phyloP scores from a whole-genome alignment of 1,140 invertebrate genomes.

The Goniozus legneri region DNA sequence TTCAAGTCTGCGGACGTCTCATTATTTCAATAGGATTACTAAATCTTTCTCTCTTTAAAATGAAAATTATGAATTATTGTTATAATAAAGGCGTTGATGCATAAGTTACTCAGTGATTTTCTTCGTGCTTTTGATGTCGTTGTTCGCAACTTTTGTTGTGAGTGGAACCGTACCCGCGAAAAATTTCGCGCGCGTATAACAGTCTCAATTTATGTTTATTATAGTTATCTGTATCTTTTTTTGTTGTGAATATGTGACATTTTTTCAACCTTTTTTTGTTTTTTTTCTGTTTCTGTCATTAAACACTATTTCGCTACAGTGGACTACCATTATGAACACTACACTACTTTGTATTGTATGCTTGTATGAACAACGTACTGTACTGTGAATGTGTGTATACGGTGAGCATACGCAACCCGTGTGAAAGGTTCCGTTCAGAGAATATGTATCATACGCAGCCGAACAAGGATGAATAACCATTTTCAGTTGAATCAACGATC shows the following conservation, averaged over 20 bases:
- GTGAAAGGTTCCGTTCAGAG: constrained; percentile 27
- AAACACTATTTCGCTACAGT: constrained; percentile 51
- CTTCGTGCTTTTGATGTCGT: too few relatives aligned
- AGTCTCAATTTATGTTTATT: constrained; percentile 20
- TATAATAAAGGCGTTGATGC: too few relatives aligned
- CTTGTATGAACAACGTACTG: constrained; percentile 37
- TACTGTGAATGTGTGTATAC: constrained; percentile 33
- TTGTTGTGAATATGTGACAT: constrained; percentile 32
- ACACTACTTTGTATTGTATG: constrained; percentile 49
- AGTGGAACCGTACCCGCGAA: not conserved
- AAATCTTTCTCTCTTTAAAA: too few relatives aligned
- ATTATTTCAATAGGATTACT: too few relatives aligned
- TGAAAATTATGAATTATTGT: too few relatives aligned
- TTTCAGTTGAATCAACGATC: too few relatives aligned
- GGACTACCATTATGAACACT: constrained; percentile 49
- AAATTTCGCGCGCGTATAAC: not conserved
- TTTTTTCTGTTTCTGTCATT: constrained; percentile 30
- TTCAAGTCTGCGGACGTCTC: too few relatives aligned
- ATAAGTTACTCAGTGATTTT: too few relatives aligned
- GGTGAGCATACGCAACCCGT: constrained; percentile 36
- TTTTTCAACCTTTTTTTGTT: constrained; percentile 27
- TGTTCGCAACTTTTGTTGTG: too few relatives aligned
- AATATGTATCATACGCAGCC: constrained; percentile 21
- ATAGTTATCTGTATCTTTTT: constrained; percentile 32
- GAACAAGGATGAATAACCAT: too few relatives aligned